Base-by-base conservation (phyloP, 2,888 invertebrate species). In the Zygaena filipendulae region DNA sequence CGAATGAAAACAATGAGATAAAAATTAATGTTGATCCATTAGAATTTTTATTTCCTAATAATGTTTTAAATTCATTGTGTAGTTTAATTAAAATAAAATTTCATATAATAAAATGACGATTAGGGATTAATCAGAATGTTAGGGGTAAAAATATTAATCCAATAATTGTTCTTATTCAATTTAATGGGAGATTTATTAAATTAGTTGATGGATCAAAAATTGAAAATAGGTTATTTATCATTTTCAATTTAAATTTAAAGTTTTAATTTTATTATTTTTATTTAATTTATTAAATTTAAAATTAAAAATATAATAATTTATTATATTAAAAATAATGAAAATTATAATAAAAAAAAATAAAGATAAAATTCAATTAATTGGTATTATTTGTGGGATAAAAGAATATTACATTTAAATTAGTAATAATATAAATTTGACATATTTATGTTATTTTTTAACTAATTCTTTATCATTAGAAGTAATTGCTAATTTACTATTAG, bases 331-430 rank as follows among this genome's bases (percentile, higher is more conserved):
- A 47, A 81, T 43, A 40, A 82, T 46, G 56, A 82, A 77, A 45
- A 67, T 59, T 11, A 39, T 13, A 39, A 64, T 41, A 52, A 63
- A 62, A 35, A 75, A 60, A 43, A 68, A 51, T 54, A 75, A 71
- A 39, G 56, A 64, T 43, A 81, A 64, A 70, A 74, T 66, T 82
- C 72, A 72, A 37, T 71, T 80, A 61, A 86, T 68, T 4, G 86
- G 86, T 20, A 82, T 79, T 84, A 87, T 85, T 83, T 87, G 87
- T 31, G 86, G 86, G 1, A 87, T 85, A 63, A 83, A 85, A 83
- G 82, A 82, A 82, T 84, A 84, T 79, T 79, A 69, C 61, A 52
- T 43, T n/a, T n/a, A n/a, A n/a, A n/a, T 36, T 39, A 20, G 49
- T 77, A 81, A 82, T 82, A 74, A 84, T 82, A 85, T 84, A 81